Base-by-base conservation (phyloP, 1,140 invertebrate genomes). In the Zaprionus africanus region DNA sequence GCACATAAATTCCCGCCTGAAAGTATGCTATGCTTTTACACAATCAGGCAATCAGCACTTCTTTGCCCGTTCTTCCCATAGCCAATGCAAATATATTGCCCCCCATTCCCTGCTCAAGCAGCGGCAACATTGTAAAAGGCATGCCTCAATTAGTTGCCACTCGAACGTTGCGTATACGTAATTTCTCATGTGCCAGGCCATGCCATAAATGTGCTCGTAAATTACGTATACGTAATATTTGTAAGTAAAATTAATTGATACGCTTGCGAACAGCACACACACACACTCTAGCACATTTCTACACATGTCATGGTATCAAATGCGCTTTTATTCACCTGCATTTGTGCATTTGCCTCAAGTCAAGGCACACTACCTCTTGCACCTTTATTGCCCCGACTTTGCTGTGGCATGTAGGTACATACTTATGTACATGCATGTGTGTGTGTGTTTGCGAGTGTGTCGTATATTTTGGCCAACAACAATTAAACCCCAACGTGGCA, bases 401-500 rank as follows among this genome's bases (percentile, higher is more conserved):
- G 34, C 17, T 19, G n/a, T 54, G 17, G 19, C 15, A 36, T 36
- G 17, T 36, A 49, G 9, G 43, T 49, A 19, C 17, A 19, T 9
- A 46, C n/a, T n/a, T n/a, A 46, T 17, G 6, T 49, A 19, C 68
- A 22, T 77, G 38, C 57, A 26, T 43, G 56, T 62, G 56, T 54
- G 65, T 59, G 68, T 41, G 59, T 68, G 28, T 73, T 49, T 62
- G 46, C 43, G 51, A 61, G 63, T 51, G 64, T 73, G 74, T 54
- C 70, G 41, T 46, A 75, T 66, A 77, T 88, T 87, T 80, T 84
- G 81, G 78, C 78, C 84, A 90, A 87, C 84, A 90, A 87, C 84
- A 87, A 87, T 87, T 88, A 87, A 90, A 84, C 74, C 68, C 81
- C 69, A 66, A 67, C 73, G 79, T 78, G 79, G 84, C 78, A 81